Evolutionary conservation across 1,140 invertebrate species (phyloP).

Genomic region (Fopius arisanus): DNA sequence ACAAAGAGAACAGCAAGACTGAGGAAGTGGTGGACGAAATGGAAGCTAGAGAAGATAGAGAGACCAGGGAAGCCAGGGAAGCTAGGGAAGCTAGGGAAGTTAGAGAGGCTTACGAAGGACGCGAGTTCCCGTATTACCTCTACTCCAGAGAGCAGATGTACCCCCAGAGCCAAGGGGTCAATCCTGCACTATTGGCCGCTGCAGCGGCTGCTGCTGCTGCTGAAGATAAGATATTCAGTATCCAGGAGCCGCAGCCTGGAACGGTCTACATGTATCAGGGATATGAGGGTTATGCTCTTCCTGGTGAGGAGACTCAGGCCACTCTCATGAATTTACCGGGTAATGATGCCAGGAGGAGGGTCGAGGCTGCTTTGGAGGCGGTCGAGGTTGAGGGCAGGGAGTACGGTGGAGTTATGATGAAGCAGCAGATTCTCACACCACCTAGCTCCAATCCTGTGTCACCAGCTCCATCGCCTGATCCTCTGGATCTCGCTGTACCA

Average conservation of each 20-base stretch:
- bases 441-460: slow-evolving; percentile 71
- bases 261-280: slow-evolving; percentile 51
- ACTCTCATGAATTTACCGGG: slow-evolving; percentile 61
- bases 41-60: slow-evolving; percentile 18
- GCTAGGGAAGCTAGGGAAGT: slow-evolving; percentile 55
- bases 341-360: slow-evolving; percentile 73
- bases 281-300: slow-evolving; percentile 41
- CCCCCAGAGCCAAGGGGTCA: slow-evolving; percentile 40
- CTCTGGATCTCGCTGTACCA: slow-evolving; percentile 65
- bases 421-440: slow-evolving; percentile 68
- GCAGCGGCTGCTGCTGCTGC: slow-evolving; percentile 53
- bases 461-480: slow-evolving; percentile 69
- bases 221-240: slow-evolving; percentile 42
- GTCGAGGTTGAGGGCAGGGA: slow-evolving; percentile 62
- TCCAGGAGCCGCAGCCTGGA: slow-evolving; percentile 19
- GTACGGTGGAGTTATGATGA: slow-evolving; percentile 38
- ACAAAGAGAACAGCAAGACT: slow-evolving; percentile 59
- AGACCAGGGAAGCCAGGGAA: slow-evolving; percentile 40
- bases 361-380: slow-evolving; percentile 73
- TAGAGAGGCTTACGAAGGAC: slow-evolving; percentile 12
- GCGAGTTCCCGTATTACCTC: slow-evolving; percentile 50
- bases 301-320: slow-evolving; percentile 38
- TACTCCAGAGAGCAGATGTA: slow-evolving; percentile 46
- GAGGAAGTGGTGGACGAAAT: no score
- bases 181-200: slow-evolving; percentile 64